Percentiles rank a stretch among this genome's conserved stretches.
phyloP scores from a whole-genome alignment of 2,113 vertebrate species.

The Hydrochoerus hydrochaeris region DNA sequence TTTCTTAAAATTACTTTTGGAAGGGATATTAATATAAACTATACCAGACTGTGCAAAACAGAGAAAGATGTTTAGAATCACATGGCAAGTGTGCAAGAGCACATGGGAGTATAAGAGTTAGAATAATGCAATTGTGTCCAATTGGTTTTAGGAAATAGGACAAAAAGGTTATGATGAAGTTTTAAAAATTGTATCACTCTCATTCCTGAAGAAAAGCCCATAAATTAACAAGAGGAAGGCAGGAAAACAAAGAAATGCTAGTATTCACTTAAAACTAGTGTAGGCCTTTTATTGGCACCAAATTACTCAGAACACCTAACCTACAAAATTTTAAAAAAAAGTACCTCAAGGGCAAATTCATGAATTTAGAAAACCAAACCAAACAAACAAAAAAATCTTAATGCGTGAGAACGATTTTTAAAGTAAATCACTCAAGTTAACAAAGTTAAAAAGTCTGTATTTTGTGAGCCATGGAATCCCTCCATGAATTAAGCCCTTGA shows the following conservation, averaged over 20 bases:
- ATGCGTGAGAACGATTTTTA: not conserved
- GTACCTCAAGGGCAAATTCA: not conserved
- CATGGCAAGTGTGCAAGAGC: not conserved
- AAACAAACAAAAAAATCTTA: not conserved
- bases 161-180: not conserved
- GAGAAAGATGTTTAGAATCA: not conserved
- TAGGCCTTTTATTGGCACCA: constrained; percentile 22
- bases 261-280: not conserved
- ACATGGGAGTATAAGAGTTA: not conserved
- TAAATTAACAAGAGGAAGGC: constrained; percentile 34
- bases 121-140: not conserved
- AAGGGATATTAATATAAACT: constrained; percentile 47
- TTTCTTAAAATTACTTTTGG: constrained; percentile 56
- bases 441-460: not conserved
- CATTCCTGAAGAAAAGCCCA: not conserved
- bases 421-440: not conserved
- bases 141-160: constrained; percentile 63
- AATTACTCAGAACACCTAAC: not conserved
- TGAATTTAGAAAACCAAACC: not conserved
- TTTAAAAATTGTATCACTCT: not conserved
- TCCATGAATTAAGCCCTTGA: not conserved
- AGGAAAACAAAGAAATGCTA: not conserved
- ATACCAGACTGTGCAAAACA: constrained; percentile 11
- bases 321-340: not conserved
- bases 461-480: not conserved